phyloP scores from a whole-genome alignment of 1,140 invertebrate species.

The Adelges cooleyi region DNA sequence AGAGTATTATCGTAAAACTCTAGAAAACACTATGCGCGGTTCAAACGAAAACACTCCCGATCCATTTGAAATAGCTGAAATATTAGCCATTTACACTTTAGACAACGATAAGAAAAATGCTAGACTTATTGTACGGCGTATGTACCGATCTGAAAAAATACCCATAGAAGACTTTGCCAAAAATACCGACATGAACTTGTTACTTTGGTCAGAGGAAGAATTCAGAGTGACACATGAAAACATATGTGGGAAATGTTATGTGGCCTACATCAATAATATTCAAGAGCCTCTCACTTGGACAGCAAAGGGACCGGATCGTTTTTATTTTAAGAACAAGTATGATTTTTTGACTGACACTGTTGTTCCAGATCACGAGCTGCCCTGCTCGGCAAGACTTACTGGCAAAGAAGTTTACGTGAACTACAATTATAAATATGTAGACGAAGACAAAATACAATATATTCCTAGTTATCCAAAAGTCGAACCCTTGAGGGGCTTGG shows the following conservation, averaged over 20 bases:
- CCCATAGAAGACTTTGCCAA: background rate
- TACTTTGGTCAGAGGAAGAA: constrained; percentile 16
- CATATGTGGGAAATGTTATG: constrained; percentile 51
- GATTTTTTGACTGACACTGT: constrained; percentile 43
- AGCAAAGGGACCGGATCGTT: constrained; percentile 51
- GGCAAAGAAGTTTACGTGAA: constrained; percentile 49
- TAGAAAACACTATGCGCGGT: constrained; percentile 37
- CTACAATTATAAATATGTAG: constrained; percentile 45
- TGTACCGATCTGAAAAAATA: constrained; percentile 18
- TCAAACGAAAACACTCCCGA: constrained; percentile 61
- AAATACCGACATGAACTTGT: constrained; percentile 1
- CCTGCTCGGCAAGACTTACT: constrained; percentile 37
- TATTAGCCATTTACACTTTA: constrained; percentile 46
- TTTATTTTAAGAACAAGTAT: constrained; percentile 66
- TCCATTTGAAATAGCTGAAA: constrained; percentile 61
- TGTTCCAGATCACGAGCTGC: background rate
- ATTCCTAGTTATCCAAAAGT: constrained; percentile 41
- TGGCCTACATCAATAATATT: constrained; percentile 47
- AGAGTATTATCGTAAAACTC: constrained; percentile 44
- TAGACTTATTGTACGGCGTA: background rate
- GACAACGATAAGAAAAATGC: constrained; percentile 26
- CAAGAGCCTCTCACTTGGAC: constrained; percentile 48
- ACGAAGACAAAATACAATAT: constrained; percentile 43
- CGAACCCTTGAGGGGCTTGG: constrained; percentile 52
- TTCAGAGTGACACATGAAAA: constrained; percentile 29